A percentile compares a stretch with the other conserved stretches of the same genome.
These are phyloP conservation scores for Acromyrmex charruanus DNA, from an alignment of 1,140 invertebrate genomes.

Conservation along the genomic window DNA sequence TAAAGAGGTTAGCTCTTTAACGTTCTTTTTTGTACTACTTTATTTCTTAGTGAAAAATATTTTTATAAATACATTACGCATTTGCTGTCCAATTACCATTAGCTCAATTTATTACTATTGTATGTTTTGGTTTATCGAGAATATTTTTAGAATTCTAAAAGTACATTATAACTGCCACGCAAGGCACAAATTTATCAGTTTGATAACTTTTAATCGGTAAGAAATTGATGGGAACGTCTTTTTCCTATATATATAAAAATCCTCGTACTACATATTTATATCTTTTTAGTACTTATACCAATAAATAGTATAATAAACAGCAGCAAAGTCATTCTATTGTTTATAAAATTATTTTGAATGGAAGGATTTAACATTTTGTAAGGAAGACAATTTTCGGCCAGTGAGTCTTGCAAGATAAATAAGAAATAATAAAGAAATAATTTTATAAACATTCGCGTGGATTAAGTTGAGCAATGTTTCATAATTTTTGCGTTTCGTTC, in stretches of 20 bases:
- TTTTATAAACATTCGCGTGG: background rate
- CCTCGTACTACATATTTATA: no score
- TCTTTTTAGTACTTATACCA: background rate
- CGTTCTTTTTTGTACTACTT: no score
- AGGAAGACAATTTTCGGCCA: background rate
- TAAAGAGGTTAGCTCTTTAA: no score
- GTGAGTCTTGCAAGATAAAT: background rate
- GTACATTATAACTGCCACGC: no score
- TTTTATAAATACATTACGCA: no score
- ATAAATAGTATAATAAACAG: background rate
- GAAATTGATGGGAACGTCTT: background rate
- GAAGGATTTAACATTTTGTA: background rate
- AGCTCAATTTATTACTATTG: no score
- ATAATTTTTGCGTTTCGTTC: constrained; percentile 1
- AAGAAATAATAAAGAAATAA: constrained; percentile 3
- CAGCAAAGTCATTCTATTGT: background rate
- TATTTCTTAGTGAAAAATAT: no score
- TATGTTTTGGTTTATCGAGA: background rate
- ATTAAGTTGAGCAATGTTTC: constrained; percentile 16
- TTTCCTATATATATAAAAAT: background rate
- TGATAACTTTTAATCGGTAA: constrained; percentile 19
- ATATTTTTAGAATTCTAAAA: constrained; percentile 9
- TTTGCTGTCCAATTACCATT: no score
- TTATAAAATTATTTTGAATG: background rate
- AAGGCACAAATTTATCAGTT: background rate